Evolutionary conservation across 2,797 vertebrate species (phyloP).

Genomic region (Channa striata): DNA sequence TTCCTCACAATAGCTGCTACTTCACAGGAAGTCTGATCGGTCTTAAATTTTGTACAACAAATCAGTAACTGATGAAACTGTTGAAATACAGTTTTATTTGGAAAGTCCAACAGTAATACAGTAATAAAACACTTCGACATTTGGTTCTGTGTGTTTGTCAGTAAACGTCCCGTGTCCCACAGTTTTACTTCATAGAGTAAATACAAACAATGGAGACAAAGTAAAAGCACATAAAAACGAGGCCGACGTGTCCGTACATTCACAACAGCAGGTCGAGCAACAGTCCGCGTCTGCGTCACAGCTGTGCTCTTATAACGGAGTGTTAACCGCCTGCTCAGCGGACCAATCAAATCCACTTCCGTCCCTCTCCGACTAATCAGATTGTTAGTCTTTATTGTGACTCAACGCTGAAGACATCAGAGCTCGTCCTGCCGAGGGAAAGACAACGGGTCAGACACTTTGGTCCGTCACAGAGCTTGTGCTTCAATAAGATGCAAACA

Average conservation of each 20-base stretch:
- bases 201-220: slow-evolving; percentile 71
- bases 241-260: slow-evolving; percentile 46
- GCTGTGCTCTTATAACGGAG: slow-evolving; percentile 33
- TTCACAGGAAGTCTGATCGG: no score
- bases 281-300: slow-evolving; percentile 23
- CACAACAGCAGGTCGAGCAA: slow-evolving; percentile 23
- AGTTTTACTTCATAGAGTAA: slow-evolving; percentile 81
- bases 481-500: no score
- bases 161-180: slow-evolving; percentile 47
- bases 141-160: slow-evolving; percentile 23
- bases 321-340: slow-evolving; percentile 19
- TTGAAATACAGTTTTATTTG: slow-evolving; percentile 52
- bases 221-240: slow-evolving; percentile 40
- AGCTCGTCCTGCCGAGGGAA: slow-evolving; percentile 79
- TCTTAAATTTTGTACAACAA: no score
- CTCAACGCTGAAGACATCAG: slow-evolving; percentile 47
- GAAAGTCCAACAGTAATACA: slow-evolving; percentile 41
- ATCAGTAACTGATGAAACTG: background rate
- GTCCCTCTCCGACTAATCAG: slow-evolving; percentile 29
- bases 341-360: slow-evolving; percentile 44
- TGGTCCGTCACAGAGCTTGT: no score
- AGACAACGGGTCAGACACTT: background rate
- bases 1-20: no score
- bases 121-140: slow-evolving; percentile 42
- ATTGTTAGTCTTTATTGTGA: background rate